A percentile compares a stretch with the other conserved stretches of the same genome.
Evolutionary conservation across 1,140 invertebrate species (phyloP).

Genomic region (Pseudomyrmex dendroicus): DNA sequence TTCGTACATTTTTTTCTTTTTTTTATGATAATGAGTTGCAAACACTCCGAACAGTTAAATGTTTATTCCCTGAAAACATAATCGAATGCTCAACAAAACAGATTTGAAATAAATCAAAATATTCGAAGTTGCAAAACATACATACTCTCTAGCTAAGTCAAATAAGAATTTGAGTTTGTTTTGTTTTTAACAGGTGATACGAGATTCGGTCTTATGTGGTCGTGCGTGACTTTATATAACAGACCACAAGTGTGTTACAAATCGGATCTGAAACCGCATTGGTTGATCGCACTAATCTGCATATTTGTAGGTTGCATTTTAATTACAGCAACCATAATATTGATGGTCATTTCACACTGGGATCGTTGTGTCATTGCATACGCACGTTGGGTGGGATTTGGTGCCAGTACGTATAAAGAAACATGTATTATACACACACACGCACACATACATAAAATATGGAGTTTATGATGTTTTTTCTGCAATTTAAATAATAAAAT

Average conservation of each 20-base stretch:
- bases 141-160: not conserved
- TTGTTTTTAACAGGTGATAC: constrained; percentile 90
- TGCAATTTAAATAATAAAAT: not conserved
- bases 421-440: not conserved
- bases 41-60: no score
- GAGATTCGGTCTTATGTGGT: constrained; percentile 95
- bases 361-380: constrained; percentile 95
- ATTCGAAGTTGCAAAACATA: not conserved
- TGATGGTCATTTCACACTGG: constrained; percentile 95
- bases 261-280: constrained; percentile 94
- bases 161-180: not conserved
- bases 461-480: no score
- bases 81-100: no score
- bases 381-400: constrained; percentile 97
- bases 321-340: constrained; percentile 95
- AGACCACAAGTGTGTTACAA: constrained; percentile 94
- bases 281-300: constrained; percentile 95
- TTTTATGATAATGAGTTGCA: no score
- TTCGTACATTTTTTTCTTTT: not conserved
- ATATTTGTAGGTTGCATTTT: constrained; percentile 97
- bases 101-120: no score
- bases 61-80: no score
- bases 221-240: constrained; percentile 96
- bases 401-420: constrained; percentile 90
- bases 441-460: no score